Evolutionary conservation across 2,797 vertebrate genomes (phyloP), one percentile per base, ranked within the genome.

Genomic region (Oreochromis grahami): DNA sequence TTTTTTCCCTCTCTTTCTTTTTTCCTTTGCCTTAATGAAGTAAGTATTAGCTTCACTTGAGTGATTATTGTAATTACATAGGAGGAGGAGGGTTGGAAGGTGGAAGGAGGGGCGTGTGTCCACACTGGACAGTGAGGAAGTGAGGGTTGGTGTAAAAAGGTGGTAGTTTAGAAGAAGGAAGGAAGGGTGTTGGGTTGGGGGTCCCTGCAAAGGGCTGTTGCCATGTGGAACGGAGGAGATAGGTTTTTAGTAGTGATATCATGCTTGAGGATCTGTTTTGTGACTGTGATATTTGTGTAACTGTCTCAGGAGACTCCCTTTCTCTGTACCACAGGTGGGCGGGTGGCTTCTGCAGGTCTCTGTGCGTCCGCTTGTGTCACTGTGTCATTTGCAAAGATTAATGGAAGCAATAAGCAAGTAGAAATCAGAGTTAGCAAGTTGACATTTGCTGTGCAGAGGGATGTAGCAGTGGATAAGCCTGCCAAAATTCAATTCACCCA

Each of bases 31-130:
- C 68, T 81, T 93, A 95, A 96, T 95, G 92, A 95, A 96, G 79
- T 93, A 95, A 95, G 93, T 93, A 93, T 93, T 94, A 92, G 88
- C 92, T 93, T 90, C 93, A 95, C 88, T 88, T 93, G 90, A 93
- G 82, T 95, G 93, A 95, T 96, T 95, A 92, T 92, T 92, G 94
- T 95, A 95, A 96, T 96, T 94, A 95, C 88, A 89, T 81, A 80
- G 60, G 56, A 79, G 87, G 79, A 76, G 48, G 80, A 74, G 51
- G 76, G 72, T 41, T 70, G 68, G n/a, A 11, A 10, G 52, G 43
- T 48, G 68, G 68, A 72, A 32, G 68, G 68, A 41, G 77, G 53
- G 36, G 70, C 21, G 26, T 56, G 83, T 32, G 41, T 88, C 88
- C 84, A 80, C 19, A 8, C 90, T 88, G 92, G 92, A 93, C 92